phyloP scores from a whole-genome alignment of 2,797 vertebrate genomes.

The Hippopotamyrus pictus region DNA sequence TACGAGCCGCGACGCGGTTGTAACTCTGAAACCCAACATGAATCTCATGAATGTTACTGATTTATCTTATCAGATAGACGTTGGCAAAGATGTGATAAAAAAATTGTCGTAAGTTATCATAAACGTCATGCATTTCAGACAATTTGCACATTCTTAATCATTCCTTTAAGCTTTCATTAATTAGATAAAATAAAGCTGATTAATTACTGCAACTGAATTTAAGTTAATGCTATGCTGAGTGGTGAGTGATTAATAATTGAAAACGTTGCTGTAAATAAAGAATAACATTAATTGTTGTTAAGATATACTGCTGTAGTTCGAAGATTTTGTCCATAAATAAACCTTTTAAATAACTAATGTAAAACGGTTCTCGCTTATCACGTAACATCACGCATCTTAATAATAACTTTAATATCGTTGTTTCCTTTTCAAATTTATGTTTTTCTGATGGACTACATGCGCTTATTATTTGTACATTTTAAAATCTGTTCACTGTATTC shows the following conservation, averaged over 20 bases:
- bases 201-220: background rate
- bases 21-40: background rate
- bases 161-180: background rate
- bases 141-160: constrained; percentile 14
- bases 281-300: constrained; percentile 16
- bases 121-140: background rate
- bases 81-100: background rate
- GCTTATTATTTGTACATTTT: background rate
- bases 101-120: background rate
- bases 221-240: background rate
- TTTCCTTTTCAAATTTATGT: background rate
- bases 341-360: constrained; percentile 21
- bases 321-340: constrained; percentile 14
- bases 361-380: background rate
- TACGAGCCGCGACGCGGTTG: constrained; percentile 19
- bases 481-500: constrained; percentile 12
- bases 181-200: background rate
- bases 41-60: background rate
- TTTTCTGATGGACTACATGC: no score
- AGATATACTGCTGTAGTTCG: background rate
- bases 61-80: constrained; percentile 14
- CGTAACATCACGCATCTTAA: background rate
- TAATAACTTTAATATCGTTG: background rate
- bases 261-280: constrained; percentile 11
- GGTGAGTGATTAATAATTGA: background rate